phyloP scores from a whole-genome alignment of 2,113 vertebrate genomes.

The Drymodes brunneopygia region DNA sequence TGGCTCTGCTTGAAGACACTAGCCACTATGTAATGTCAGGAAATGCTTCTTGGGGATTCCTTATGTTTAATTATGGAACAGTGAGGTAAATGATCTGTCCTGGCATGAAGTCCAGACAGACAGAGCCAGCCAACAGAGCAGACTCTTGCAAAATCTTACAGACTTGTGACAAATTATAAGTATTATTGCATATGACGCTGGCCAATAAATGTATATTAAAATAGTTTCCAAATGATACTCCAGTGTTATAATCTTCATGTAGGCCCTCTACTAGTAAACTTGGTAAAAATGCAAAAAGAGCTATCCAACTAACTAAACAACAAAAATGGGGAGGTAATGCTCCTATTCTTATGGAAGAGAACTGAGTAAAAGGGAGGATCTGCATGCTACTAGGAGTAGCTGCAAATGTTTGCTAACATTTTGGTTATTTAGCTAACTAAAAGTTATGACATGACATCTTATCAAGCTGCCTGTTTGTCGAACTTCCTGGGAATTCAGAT shows the following conservation, averaged over 20 bases:
- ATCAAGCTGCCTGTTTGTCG: background rate
- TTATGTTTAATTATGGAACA: constrained; percentile 16
- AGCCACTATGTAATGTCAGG: background rate
- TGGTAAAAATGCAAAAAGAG: background rate
- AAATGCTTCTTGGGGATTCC: constrained; percentile 16
- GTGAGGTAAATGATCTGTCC: background rate
- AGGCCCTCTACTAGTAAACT: background rate
- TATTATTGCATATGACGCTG: background rate
- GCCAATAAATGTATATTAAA: background rate
- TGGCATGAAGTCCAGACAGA: background rate
- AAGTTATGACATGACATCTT: background rate
- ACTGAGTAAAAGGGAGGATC: background rate
- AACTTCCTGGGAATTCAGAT: background rate
- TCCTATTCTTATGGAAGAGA: background rate
- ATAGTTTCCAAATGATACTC: background rate
- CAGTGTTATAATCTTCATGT: background rate
- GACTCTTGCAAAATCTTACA: background rate
- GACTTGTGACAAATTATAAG: background rate
- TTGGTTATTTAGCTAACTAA: background rate
- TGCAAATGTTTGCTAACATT: background rate
- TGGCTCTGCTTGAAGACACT: background rate
- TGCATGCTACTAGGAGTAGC: background rate
- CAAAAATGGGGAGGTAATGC: background rate
- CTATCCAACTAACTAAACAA: background rate
- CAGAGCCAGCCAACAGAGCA: background rate